Conservation (phyloP, 2,888 invertebrate species). For the Limnephilus lunatus region DNA sequence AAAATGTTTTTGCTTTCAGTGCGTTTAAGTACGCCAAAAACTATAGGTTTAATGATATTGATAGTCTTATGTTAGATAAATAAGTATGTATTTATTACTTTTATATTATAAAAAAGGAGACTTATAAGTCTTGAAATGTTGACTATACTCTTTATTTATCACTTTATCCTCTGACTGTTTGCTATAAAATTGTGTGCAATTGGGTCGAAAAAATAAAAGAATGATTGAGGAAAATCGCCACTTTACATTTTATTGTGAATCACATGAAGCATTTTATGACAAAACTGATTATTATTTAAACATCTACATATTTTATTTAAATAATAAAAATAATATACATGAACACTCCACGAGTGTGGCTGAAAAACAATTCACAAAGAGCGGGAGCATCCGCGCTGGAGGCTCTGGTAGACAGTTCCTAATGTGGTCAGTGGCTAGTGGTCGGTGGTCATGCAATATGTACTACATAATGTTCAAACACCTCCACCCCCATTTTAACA, state of each 20-base stretch:
- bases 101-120: neutral
- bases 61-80: neutral
- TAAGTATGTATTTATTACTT: neutral
- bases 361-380: neutral
- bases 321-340: constrained; percentile 37
- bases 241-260: constrained; percentile 66
- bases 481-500: neutral
- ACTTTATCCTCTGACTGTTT: neutral
- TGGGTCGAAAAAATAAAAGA: constrained; percentile 52
- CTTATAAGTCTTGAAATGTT: neutral
- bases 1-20: neutral
- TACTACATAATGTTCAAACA: neutral
- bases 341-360: constrained; percentile 13
- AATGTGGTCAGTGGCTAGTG: neutral
- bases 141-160: neutral
- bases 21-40: neutral
- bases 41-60: neutral
- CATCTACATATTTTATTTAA: constrained; percentile 54
- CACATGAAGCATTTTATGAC: constrained; percentile 66
- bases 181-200: neutral
- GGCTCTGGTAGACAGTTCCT: neutral
- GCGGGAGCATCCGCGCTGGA: neutral
- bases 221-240: constrained; percentile 65
- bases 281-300: constrained; percentile 61
- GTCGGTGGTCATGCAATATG: neutral